Evolutionary conservation across 1,140 invertebrate genomes (phyloP), one percentile per base, ranked within the genome.

Genomic region (Campoletis sonorensis): DNA sequence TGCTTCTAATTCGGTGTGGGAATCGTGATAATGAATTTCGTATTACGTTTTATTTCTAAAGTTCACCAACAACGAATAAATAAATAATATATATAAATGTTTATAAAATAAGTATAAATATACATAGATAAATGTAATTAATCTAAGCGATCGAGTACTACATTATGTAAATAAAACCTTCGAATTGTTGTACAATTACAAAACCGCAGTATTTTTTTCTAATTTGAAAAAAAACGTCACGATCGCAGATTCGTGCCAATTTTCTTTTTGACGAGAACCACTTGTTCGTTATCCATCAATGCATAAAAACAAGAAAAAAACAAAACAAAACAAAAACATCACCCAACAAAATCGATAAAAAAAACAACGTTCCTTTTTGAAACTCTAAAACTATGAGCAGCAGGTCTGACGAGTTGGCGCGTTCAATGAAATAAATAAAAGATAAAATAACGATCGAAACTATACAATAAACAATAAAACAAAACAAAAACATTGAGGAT

Each of bases 401-500:
- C 30, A 78, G 76, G 51, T 64, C 51, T 8, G 30, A 58, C 10
- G 58, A 78, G 49, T 78, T 4, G 64, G 64, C 64, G 64, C 64
- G 64, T 68, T 71, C 33, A 67, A 67, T 30, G 13, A 23, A 15
- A 27, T 67, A 51, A 49, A 51, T 71, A 13, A 71, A 79, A n/a
- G 23, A 70, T 61, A 21, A n/a, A 23, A 23, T 37, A 23, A 73
- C 4, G 23, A 45, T 40, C 11, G 11, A 16, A 18, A 37, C 7
- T 49, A 73, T 37, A 77, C 45, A 49, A 7, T 67, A 68, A n/a
- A n/a, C n/a, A n/a, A n/a, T n/a, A n/a, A n/a, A n/a, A 16, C 37
- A 82, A 82, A 86, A 45, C 40, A 45, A 82, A 82, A 86, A 45
- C 40, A 45, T 45, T 3, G 11, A 85, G 81, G 82, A 85, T 84